A percentile compares a stretch with the other conserved stretches of the same genome.
Conservation (phyloP, 2,113 vertebrate species). For the Eurypyga helias region DNA sequence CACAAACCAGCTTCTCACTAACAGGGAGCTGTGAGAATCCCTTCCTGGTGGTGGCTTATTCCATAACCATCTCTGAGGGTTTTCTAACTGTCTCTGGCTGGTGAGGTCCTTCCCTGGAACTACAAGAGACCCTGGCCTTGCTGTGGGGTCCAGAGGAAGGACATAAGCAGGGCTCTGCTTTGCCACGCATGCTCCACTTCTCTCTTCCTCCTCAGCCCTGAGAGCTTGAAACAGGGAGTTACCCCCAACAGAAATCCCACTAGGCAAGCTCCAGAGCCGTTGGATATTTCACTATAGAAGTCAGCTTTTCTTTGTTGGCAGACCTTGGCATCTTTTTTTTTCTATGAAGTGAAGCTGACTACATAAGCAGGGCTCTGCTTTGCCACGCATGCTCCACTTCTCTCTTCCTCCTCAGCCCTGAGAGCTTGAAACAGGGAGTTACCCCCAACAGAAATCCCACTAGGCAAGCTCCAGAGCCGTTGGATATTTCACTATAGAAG, state of each 20-base stretch:
- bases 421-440: neutral
- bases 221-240: neutral
- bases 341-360: neutral
- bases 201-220: neutral
- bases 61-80: neutral
- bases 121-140: neutral
- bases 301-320: neutral
- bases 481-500: neutral
- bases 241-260: neutral
- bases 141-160: neutral
- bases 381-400: accelerated
- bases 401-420: neutral
- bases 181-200: accelerated
- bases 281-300: neutral
- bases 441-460: neutral
- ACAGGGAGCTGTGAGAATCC: neutral
- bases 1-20: neutral
- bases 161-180: neutral
- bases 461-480: accelerated
- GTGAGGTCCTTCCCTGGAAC: neutral
- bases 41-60: neutral
- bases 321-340: neutral
- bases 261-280: accelerated
- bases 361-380: neutral
- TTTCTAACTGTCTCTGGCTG: neutral